These are phyloP conservation scores for Sapajus apella DNA, from an alignment of 2,113 vertebrate species.

Conservation along the genomic window DNA sequence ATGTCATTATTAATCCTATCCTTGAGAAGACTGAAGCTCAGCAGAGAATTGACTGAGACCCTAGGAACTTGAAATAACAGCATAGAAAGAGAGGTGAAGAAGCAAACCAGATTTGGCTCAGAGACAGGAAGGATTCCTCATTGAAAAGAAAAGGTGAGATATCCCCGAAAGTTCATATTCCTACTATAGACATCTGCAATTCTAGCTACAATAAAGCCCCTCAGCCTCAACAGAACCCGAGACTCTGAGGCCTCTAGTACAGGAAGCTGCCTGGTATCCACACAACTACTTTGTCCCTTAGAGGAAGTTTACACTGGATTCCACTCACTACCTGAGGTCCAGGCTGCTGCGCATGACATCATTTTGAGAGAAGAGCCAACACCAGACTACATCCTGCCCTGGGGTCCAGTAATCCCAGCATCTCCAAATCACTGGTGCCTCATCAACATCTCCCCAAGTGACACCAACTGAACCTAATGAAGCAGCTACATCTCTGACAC, in stretches of 20 bases:
- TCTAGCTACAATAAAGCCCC: not conserved
- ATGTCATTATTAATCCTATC: not conserved
- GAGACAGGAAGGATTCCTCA: no score
- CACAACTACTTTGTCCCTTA: not conserved
- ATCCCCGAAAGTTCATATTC: not conserved
- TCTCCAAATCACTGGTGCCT: not conserved
- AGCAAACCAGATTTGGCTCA: not conserved
- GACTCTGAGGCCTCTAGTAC: not conserved
- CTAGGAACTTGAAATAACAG: not conserved
- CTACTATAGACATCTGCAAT: not conserved
- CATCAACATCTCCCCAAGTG: not conserved
- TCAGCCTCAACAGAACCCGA: not conserved
- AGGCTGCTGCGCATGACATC: not conserved
- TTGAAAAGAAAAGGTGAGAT: not conserved
- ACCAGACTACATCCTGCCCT: not conserved
- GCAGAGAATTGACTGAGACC: not conserved
- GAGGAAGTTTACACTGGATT: not conserved
- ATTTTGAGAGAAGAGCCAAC: not conserved
- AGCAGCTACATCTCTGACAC: not conserved
- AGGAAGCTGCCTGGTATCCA: not conserved
- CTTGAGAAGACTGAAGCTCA: not conserved
- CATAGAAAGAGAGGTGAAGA: not conserved
- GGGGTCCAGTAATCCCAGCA: not conserved
- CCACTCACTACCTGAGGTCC: not conserved
- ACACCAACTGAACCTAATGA: not conserved